These are phyloP conservation scores for Tyto alba DNA, from an alignment of 2,113 vertebrate genomes.

Conservation along the genomic window DNA sequence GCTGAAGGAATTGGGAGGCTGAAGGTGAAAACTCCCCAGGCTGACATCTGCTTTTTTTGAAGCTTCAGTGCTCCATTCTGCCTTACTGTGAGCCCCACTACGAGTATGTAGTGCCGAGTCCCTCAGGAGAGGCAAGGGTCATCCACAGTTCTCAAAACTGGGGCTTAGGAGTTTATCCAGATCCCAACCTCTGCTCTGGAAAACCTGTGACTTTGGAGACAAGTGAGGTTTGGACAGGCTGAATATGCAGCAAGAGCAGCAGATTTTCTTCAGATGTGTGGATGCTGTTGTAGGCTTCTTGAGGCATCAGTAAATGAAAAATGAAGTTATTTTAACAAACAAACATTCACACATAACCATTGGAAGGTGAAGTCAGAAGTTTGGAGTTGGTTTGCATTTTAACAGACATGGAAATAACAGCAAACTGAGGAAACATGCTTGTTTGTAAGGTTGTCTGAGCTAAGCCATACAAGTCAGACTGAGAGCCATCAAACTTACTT, in stretches of 20 bases:
- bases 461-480: background rate
- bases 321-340: background rate
- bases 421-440: background rate
- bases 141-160: background rate
- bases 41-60: background rate
- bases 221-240: background rate
- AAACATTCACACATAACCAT: background rate
- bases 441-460: background rate
- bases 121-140: background rate
- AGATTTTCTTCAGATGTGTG: background rate
- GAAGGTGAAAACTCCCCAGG: background rate
- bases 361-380: background rate
- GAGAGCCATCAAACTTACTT: background rate
- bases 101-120: fast-evolving
- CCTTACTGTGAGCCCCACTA: background rate
- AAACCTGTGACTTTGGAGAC: background rate
- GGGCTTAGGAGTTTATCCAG: background rate
- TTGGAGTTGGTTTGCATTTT: background rate
- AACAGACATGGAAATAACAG: background rate
- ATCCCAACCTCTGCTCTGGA: background rate
- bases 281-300: background rate
- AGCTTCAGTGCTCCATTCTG: background rate
- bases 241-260: background rate
- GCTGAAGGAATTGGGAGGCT: background rate
- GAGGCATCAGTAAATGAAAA: background rate